Conservation (phyloP, 2,113 vertebrate genomes). For the Hemibagrus wyckioides region DNA sequence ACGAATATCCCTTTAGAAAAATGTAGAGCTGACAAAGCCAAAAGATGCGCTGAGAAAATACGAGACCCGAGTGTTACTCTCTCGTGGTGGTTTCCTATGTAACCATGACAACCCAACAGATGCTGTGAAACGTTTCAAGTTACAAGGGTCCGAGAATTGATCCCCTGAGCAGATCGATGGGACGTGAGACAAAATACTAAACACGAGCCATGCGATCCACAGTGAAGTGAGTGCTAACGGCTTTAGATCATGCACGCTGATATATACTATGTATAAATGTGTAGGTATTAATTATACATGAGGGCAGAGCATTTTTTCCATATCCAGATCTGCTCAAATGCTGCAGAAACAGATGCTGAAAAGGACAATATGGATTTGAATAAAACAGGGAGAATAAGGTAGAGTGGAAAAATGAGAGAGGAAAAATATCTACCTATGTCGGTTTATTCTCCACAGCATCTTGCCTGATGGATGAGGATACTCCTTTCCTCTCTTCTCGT, state of each 20-base stretch:
- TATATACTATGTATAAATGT: background rate
- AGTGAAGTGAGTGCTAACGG: background rate
- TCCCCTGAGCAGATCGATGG: background rate
- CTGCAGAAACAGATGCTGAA: conserved; percentile 41
- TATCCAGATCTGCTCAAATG: conserved; percentile 28
- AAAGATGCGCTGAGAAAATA: background rate
- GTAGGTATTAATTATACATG: conserved; percentile 2
- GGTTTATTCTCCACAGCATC: conserved; percentile 35
- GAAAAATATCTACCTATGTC: conserved; percentile 46
- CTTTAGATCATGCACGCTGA: background rate
- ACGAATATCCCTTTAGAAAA: background rate
- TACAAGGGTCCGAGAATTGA: background rate
- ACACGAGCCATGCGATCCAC: background rate
- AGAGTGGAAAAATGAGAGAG: conserved; percentile 13
- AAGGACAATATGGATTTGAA: conserved; percentile 9
- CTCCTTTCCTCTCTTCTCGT: conserved; percentile 18
- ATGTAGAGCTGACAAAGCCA: too few species aligned
- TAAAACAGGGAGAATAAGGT: background rate
- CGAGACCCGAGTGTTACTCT: conserved; percentile 1
- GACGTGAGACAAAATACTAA: conserved; percentile 27
- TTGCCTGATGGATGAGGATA: conserved; percentile 26
- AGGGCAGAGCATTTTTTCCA: background rate
- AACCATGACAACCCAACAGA: conserved; percentile 41
- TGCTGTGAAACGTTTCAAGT: conserved; percentile 23
- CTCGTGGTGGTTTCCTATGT: conserved; percentile 18